Conservation (phyloP, 1,140 invertebrate genomes). For the Drosophila funebris region DNA sequence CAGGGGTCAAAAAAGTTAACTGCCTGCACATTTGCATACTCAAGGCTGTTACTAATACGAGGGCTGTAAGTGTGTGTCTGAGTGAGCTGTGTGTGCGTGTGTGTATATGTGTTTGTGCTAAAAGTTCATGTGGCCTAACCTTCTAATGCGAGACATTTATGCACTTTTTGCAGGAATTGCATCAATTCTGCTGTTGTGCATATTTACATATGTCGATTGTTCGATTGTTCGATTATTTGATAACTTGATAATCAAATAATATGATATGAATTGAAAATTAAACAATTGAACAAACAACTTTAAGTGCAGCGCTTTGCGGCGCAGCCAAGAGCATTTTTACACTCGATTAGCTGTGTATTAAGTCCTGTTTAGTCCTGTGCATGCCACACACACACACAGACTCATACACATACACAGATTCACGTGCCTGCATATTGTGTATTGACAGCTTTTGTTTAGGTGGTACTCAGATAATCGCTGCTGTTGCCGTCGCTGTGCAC, state of each 20-base stretch:
- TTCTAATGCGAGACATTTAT: slow-evolving; percentile 51
- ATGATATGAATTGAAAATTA: slow-evolving; percentile 12
- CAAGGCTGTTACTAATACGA: slow-evolving; percentile 5
- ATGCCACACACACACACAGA: slow-evolving; percentile 3
- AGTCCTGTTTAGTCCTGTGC: slow-evolving; percentile 24
- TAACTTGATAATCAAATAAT: slow-evolving; percentile 30
- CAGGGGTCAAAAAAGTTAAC: slow-evolving; percentile 47
- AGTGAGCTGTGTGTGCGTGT: neutral
- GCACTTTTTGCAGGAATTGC: slow-evolving; percentile 49
- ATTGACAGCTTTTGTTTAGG: slow-evolving; percentile 57
- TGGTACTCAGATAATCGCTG: slow-evolving; percentile 57
- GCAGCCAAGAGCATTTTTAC: slow-evolving; percentile 68
- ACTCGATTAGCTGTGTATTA: slow-evolving; percentile 69
- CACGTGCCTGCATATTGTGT: slow-evolving; percentile 21
- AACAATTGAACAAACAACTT: slow-evolving; percentile 6
- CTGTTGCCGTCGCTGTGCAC: slow-evolving; percentile 21
- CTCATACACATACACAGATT: neutral
- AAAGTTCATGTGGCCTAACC: slow-evolving; percentile 48
- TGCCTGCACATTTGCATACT: slow-evolving; percentile 46
- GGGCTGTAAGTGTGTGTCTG: neutral
- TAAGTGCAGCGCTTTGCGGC: slow-evolving; percentile 29
- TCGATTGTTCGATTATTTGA: slow-evolving; percentile 6
- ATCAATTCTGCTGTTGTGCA: slow-evolving; percentile 20
- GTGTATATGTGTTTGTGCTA: slow-evolving; percentile 4
- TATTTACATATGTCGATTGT: slow-evolving; percentile 39